Conservation (phyloP, 2,888 invertebrate species). For the Ornithoptera priamus region DNA sequence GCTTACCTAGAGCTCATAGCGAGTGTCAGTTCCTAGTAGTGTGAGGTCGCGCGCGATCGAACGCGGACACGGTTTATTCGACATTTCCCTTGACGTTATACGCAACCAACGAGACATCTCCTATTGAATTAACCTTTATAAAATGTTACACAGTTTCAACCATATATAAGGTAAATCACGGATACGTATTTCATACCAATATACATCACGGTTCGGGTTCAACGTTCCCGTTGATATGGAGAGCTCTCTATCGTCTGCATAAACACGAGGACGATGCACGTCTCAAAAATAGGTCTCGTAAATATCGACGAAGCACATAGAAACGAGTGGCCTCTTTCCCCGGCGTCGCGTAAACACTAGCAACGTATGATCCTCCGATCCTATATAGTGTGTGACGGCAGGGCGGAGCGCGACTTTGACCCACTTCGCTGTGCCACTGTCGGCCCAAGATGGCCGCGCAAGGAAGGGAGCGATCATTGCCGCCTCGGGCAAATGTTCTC, state of each 20-base stretch:
- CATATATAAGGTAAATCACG: not conserved
- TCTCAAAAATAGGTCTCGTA: not conserved
- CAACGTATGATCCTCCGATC: conserved; percentile 34
- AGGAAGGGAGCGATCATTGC: conserved; percentile 49
- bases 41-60: conserved; percentile 3
- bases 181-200: not conserved
- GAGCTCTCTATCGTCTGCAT: too few species aligned
- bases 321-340: conserved; percentile 13
- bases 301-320: not conserved
- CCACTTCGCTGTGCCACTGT: conserved; percentile 51
- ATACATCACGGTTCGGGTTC: not conserved
- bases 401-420: conserved; percentile 63
- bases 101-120: conserved; percentile 6
- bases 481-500: conserved; percentile 31
- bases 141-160: conserved; percentile 6
- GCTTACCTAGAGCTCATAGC: conserved; percentile 11
- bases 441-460: conserved; percentile 56
- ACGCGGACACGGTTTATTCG: conserved; percentile 15
- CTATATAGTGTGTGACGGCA: conserved; percentile 51
- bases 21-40: conserved; percentile 20
- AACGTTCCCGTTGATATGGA: too few species aligned
- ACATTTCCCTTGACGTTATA: conserved; percentile 15
- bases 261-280: not conserved
- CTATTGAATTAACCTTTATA: conserved; percentile 11
- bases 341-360: conserved; percentile 4